Base-by-base conservation (phyloP, 1,140 invertebrate genomes). In the Meteorus sp. region DNA sequence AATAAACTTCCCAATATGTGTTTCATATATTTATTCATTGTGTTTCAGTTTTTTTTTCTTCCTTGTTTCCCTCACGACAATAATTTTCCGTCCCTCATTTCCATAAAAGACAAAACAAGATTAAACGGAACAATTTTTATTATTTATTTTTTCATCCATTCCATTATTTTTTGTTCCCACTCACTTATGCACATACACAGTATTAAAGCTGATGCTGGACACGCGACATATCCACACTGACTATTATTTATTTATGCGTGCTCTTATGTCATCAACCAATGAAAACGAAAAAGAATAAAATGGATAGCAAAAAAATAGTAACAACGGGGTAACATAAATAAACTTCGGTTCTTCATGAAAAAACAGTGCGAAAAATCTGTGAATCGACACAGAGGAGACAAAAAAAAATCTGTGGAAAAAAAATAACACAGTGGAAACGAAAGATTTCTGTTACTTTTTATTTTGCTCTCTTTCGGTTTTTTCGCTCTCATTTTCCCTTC, bases 61-160 rank as follows among this genome's bases (percentile, higher is more conserved):
- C 39, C 23, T 41, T 25, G 8, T 11, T 5, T 55, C 17, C 37
- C 39, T 45, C 39, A 15, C 11, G 54, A 9, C 19, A 39, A 20
- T 52, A 43, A n/a, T 44, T 44, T 41, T 50, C 23, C 27, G 15
- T 25, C 8, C 19, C 8, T 53, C 37, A 53, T 53, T 39, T 51
- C 45, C 45, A 48, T 48, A 48, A 48, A 13, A 48, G 45, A 48
- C 20, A 48, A 48, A 48, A 48, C 45, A 48, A 48, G n/a, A 27
- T 20, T 13, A n/a, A 48, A 48, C 45, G 25, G 27, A 48, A 48
- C 22, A 48, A 48, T 27, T 48, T 22, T 15, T 15, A n/a, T 48
- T 15, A 23, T 48, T 11, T 48, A 11, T 2, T 48, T 6, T 25
- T n/a, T 13, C 6, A 8, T n/a, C 9, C 23, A 13, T 48, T 25